Conservation (phyloP, 2,888 invertebrate genomes). For the Eupithecia exiguata region DNA sequence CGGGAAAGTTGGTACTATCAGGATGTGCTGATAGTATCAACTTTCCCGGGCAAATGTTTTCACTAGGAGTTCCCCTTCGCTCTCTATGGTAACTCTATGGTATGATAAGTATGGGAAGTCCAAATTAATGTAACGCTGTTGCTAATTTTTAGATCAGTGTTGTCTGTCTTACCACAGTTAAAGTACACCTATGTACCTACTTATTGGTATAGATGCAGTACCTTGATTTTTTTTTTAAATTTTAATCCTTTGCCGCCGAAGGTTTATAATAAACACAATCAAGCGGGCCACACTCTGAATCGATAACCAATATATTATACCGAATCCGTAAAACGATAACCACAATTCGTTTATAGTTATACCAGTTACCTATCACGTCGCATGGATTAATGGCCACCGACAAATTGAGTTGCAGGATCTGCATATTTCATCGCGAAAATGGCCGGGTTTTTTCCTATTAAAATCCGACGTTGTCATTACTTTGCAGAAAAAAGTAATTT, state of each 20-base stretch:
- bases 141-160: no score
- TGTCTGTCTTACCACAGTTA: background rate
- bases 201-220: background rate
- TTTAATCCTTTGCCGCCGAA: background rate
- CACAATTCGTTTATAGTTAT: conserved; percentile 16
- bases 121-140: background rate
- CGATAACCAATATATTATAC: background rate
- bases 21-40: background rate
- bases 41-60: background rate
- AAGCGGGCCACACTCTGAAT: background rate
- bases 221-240: no score
- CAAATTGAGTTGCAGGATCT: conserved; percentile 36
- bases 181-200: background rate
- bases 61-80: background rate
- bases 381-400: conserved; percentile 27
- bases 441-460: conserved; percentile 49
- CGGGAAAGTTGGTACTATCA: no score
- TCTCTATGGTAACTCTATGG: background rate
- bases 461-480: conserved; percentile 50
- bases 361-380: conserved; percentile 20
- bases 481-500: conserved; percentile 59
- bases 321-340: conserved; percentile 3
- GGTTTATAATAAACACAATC: background rate
- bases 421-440: conserved; percentile 40
- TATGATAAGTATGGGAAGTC: no score